These are phyloP conservation scores for Scaptomyza pallida DNA, from an alignment of 1,140 invertebrate species.

Conservation along the genomic window DNA sequence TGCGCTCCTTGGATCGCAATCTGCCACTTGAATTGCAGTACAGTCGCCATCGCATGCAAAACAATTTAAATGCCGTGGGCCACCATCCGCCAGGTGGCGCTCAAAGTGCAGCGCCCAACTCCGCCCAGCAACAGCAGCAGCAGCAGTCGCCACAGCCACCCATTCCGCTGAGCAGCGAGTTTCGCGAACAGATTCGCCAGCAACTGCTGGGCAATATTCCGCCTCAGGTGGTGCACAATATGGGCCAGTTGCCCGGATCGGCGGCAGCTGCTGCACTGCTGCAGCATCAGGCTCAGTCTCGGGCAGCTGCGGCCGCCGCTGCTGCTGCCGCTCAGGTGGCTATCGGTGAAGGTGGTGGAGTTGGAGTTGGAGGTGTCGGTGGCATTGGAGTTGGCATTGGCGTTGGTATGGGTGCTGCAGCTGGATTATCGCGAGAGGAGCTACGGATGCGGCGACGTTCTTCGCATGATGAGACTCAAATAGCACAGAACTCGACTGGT, in stretches of 20 bases:
- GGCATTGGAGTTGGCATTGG: slow-evolving; percentile 58
- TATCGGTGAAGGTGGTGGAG: slow-evolving; percentile 54
- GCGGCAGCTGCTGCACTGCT: slow-evolving; percentile 78
- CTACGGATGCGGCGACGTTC: slow-evolving; percentile 80
- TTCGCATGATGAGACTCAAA: slow-evolving; percentile 83
- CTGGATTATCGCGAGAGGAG: slow-evolving; percentile 75
- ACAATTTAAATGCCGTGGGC: slow-evolving; percentile 42
- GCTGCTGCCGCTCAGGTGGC: slow-evolving; percentile 66
- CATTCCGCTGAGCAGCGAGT: slow-evolving; percentile 79
- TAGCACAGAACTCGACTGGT: slow-evolving; percentile 60
- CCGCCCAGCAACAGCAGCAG: slow-evolving; percentile 21
- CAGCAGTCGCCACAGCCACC: slow-evolving; percentile 51
- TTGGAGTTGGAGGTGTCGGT: slow-evolving; percentile 52
- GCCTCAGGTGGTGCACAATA: slow-evolving; percentile 78
- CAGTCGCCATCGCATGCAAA: slow-evolving; percentile 80
- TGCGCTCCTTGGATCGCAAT: slow-evolving; percentile 83
- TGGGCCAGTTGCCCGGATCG: slow-evolving; percentile 72
- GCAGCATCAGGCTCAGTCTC: slow-evolving; percentile 80
- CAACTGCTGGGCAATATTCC: slow-evolving; percentile 76
- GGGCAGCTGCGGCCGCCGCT: slow-evolving; percentile 75
- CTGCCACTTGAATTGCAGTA: slow-evolving; percentile 81
- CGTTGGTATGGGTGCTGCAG: slow-evolving; percentile 20
- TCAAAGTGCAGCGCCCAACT: not conserved
- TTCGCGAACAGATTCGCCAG: slow-evolving; percentile 81
- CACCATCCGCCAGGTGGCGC: slow-evolving; percentile 24